These are phyloP conservation scores for Cordilura impudica DNA, from an alignment of 2,888 invertebrate genomes.

Conservation along the genomic window DNA sequence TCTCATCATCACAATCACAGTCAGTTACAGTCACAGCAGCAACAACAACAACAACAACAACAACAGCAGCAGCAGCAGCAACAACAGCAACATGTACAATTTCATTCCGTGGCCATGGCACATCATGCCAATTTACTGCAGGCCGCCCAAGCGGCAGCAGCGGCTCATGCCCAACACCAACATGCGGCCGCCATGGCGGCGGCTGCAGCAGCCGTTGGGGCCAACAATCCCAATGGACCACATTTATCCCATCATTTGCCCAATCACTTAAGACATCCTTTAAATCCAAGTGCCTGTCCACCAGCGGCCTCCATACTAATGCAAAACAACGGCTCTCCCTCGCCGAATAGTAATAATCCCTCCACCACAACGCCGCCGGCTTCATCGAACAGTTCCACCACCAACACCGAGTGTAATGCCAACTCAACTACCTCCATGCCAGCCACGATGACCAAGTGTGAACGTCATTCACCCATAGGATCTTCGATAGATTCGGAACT, in stretches of 20 bases:
- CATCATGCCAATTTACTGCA: constrained; percentile 74
- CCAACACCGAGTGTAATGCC: constrained; percentile 62
- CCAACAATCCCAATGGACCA: constrained; percentile 45
- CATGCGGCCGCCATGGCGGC: constrained; percentile 69
- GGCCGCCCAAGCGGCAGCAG: constrained; percentile 72
- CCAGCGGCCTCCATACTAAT: constrained; percentile 68
- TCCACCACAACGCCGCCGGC: constrained; percentile 68
- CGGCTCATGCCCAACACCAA: constrained; percentile 73
- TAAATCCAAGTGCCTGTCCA: constrained; percentile 68
- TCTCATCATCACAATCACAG: too few species aligned
- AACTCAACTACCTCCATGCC: constrained; percentile 58
- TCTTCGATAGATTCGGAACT: constrained; percentile 77
- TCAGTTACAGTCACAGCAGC: too few species aligned
- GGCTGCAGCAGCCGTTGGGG: constrained; percentile 64
- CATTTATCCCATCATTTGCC: constrained; percentile 59
- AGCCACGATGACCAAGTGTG: constrained; percentile 71
- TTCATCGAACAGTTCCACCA: constrained; percentile 69
- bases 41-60: constrained; percentile 14
- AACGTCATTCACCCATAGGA: constrained; percentile 77
- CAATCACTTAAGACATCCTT: constrained; percentile 69
- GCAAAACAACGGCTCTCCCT: constrained; percentile 38
- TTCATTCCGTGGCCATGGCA: constrained; percentile 71
- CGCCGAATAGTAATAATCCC: constrained; percentile 49
- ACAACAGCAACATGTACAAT: constrained; percentile 56
- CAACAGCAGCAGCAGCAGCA: constrained; percentile 1